Conservation (phyloP, 2,888 invertebrate species). For the Drosophila pseudotalamancana region DNA sequence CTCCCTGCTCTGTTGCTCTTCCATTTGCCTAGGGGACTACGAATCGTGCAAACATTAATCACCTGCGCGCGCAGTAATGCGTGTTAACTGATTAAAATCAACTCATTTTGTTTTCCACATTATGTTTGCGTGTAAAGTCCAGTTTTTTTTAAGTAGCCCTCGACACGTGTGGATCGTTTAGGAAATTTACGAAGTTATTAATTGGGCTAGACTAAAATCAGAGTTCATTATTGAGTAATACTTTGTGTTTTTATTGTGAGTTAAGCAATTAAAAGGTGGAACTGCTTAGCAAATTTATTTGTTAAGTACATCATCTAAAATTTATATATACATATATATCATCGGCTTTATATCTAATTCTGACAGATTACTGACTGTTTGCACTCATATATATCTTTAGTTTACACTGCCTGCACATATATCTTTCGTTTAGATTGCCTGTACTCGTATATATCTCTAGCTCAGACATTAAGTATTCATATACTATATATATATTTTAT, state of each 20-base stretch:
- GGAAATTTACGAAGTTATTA: conserved; percentile 22
- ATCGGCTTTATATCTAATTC: not conserved
- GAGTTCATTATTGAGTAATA: not conserved
- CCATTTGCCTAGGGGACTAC: conserved; percentile 25
- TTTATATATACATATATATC: not conserved
- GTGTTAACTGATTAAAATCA: conserved; percentile 21
- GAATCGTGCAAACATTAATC: conserved; percentile 61
- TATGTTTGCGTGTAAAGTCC: conserved; percentile 41
- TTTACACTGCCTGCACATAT: too few relatives aligned
- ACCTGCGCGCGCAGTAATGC: conserved; percentile 37
- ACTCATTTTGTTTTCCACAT: conserved; percentile 9
- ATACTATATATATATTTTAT: too few relatives aligned
- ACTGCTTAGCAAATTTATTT: not conserved
- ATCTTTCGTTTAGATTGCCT: too few relatives aligned
- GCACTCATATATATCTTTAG: not conserved
- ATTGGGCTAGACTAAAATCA: conserved; percentile 7
- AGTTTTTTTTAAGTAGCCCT: conserved; percentile 8
- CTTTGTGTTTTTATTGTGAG: not conserved
- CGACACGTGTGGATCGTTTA: conserved; percentile 59
- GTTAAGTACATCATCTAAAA: not conserved
- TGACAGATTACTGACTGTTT: not conserved
- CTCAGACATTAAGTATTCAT: too few relatives aligned
- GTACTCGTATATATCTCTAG: too few relatives aligned
- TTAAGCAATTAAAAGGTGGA: not conserved
- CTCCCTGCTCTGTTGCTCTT: conserved; percentile 12